These are phyloP conservation scores for Notothenia coriiceps DNA, from an alignment of 2,113 vertebrate genomes.

Conservation along the genomic window DNA sequence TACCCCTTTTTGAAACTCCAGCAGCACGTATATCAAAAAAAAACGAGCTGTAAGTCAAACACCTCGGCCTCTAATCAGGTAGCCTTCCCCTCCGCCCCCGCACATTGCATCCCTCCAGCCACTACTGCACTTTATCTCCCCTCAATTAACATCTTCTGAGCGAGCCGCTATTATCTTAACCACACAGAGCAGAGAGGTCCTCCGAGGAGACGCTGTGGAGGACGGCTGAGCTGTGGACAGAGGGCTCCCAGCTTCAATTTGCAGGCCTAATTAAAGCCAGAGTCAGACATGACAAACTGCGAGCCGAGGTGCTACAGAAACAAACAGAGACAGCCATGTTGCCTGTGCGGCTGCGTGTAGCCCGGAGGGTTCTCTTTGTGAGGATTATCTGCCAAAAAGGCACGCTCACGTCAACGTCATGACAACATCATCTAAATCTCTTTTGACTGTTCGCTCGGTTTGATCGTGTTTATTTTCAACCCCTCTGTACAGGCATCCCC, in stretches of 20 bases:
- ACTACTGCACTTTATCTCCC: constrained; percentile 78
- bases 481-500: constrained; percentile 27
- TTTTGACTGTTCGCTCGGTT: constrained; percentile 58
- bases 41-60: constrained; percentile 71
- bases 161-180: constrained; percentile 76
- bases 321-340: constrained; percentile 50
- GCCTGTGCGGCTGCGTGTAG: constrained; percentile 45
- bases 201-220: constrained; percentile 66
- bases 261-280: constrained; percentile 75
- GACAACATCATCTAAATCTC: constrained; percentile 75
- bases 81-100: constrained; percentile 56
- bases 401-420: constrained; percentile 65
- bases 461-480: constrained; percentile 68
- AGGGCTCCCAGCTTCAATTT: constrained; percentile 62
- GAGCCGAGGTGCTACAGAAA: constrained; percentile 63
- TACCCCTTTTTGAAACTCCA: constrained; percentile 30
- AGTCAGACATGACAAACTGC: constrained; percentile 75
- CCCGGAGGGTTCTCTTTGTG: constrained; percentile 69
- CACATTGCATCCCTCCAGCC: constrained; percentile 69
- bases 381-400: constrained; percentile 75
- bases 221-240: constrained; percentile 69
- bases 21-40: constrained; percentile 49
- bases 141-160: constrained; percentile 81
- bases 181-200: constrained; percentile 74
- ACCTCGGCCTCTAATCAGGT: constrained; percentile 75